Conservation (phyloP, 2,888 invertebrate genomes). For the Megaustenia siamemsis region DNA sequence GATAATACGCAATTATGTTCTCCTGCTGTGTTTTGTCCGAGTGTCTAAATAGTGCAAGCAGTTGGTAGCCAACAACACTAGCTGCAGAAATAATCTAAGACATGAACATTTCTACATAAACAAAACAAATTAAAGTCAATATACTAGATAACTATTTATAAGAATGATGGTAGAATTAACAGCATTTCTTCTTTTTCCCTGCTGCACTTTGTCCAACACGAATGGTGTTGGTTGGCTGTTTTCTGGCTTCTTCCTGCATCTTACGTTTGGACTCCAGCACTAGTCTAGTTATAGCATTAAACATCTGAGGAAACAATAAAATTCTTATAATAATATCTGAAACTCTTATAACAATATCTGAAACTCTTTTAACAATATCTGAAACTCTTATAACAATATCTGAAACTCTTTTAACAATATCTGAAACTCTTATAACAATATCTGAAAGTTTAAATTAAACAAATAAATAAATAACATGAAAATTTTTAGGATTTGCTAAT, state of each 20-base stretch:
- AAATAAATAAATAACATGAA: too few relatives aligned
- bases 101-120: neutral
- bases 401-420: too few relatives aligned
- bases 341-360: too few relatives aligned
- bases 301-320: constrained; percentile 83
- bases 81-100: neutral
- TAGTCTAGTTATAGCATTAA: constrained; percentile 87
- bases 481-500: too few relatives aligned
- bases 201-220: constrained; percentile 58
- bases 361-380: too few relatives aligned
- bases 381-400: too few relatives aligned
- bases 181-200: constrained; percentile 59
- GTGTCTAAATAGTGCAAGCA: neutral
- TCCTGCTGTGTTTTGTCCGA: too few relatives aligned
- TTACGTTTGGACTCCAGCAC: constrained; percentile 90
- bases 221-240: constrained; percentile 65
- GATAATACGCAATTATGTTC: too few relatives aligned
- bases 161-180: constrained; percentile 22
- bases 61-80: neutral
- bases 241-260: constrained; percentile 69
- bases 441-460: too few relatives aligned
- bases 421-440: too few relatives aligned
- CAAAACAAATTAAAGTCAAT: neutral
- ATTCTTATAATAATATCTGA: neutral
- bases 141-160: constrained; percentile 32